These are phyloP conservation scores for Hyppa rectilinea DNA, from an alignment of 2,888 invertebrate genomes.

Conservation along the genomic window DNA sequence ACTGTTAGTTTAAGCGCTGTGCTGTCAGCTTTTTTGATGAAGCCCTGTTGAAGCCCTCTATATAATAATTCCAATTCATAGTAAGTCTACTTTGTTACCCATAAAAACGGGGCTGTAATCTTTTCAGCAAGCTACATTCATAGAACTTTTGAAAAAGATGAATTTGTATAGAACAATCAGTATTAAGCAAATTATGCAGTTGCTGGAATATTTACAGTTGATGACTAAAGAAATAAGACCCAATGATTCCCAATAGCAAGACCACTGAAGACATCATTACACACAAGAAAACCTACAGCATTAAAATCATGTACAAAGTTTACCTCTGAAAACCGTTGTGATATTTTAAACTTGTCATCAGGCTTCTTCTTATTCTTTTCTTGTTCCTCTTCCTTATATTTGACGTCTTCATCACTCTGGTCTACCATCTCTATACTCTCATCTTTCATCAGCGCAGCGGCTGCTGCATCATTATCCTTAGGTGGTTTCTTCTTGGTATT, in stretches of 20 bases:
- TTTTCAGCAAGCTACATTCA: not conserved
- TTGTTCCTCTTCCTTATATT: slow-evolving; percentile 86
- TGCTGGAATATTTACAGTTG: not conserved
- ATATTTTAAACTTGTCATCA: slow-evolving; percentile 87
- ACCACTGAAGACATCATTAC: not conserved
- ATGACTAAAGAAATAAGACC: not conserved
- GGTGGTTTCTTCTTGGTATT: slow-evolving; percentile 74
- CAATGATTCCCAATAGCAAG: not conserved
- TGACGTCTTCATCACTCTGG: slow-evolving; percentile 86
- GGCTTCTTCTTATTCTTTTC: slow-evolving; percentile 83
- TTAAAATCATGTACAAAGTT: slow-evolving; percentile 13
- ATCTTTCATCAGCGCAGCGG: slow-evolving; percentile 81
- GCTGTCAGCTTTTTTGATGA: not conserved
- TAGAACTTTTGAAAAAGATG: not conserved
- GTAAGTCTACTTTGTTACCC: not conserved
- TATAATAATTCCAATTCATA: not conserved
- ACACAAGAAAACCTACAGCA: not conserved
- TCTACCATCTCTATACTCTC: slow-evolving; percentile 88
- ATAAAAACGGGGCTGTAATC: not conserved
- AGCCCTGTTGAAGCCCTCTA: not conserved
- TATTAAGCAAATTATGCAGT: not conserved
- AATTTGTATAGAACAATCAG: too few relatives aligned
- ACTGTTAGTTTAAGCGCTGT: not conserved
- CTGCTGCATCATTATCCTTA: slow-evolving; percentile 81
- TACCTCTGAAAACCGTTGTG: slow-evolving; percentile 87